These are phyloP conservation scores for Muricea muricata DNA, from an alignment of 92 coral and sea anemone species.

Conservation along the genomic window DNA sequence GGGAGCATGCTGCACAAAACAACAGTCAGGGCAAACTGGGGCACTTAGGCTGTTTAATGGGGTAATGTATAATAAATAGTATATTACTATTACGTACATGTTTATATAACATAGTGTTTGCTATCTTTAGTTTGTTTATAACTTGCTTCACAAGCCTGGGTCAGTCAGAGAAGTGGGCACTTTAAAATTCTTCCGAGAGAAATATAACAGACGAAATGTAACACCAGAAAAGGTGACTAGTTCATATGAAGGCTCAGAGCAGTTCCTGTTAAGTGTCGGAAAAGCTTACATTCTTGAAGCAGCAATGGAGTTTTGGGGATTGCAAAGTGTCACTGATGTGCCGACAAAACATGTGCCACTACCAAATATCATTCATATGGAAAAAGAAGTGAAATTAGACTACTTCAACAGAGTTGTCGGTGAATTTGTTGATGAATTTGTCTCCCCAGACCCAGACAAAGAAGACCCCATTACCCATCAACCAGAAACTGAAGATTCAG, in stretches of 20 bases:
- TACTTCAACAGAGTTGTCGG: conserved; percentile 51
- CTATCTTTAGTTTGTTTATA: no score
- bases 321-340: conserved; percentile 30
- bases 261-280: conserved; percentile 61
- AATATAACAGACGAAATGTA: conserved; percentile 53
- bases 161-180: conserved; percentile 61
- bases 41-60: no score
- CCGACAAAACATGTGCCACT: conserved; percentile 59
- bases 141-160: conserved; percentile 6
- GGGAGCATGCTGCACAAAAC: no score
- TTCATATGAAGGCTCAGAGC: conserved; percentile 74
- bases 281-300: conserved; percentile 66
- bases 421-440: no score
- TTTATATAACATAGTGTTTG: no score
- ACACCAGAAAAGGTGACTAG: no score
- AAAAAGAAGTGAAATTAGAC: conserved; percentile 32
- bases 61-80: no score
- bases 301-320: conserved; percentile 66
- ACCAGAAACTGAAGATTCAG: not conserved
- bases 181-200: conserved; percentile 64
- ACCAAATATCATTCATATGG: not conserved
- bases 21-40: no score
- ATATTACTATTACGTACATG: no score
- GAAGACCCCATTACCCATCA: conserved; percentile 17
- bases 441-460: conserved; percentile 54